phyloP scores from a whole-genome alignment of 2,797 vertebrate species.

The Cyprinella venusta region DNA sequence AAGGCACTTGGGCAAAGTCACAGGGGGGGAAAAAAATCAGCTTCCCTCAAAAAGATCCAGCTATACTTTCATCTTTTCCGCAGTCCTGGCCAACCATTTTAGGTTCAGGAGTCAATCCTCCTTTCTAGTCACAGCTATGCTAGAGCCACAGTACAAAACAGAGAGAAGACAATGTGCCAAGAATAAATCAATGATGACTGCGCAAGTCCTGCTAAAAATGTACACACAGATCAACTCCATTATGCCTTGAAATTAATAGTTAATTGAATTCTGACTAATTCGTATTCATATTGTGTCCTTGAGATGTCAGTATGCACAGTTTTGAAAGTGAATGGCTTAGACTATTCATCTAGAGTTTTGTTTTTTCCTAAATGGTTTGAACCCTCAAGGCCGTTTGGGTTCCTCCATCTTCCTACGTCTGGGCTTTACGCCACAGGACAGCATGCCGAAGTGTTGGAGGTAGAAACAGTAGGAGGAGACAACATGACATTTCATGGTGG shows the following conservation, averaged over 20 bases:
- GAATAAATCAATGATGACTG: constrained; percentile 20
- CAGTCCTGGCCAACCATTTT: background rate
- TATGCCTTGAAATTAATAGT: constrained; percentile 8
- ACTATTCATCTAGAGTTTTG: constrained; percentile 5
- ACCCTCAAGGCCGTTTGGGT: constrained; percentile 15
- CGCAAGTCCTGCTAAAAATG: background rate
- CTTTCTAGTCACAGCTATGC: constrained; percentile 2
- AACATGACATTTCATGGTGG: constrained; percentile 52
- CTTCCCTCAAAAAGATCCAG: background rate
- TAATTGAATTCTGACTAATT: constrained; percentile 23
- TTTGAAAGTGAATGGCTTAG: constrained; percentile 2
- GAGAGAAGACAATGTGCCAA: constrained; percentile 20
- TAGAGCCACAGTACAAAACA: constrained; percentile 4
- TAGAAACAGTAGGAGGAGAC: constrained; percentile 20
- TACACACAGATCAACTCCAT: constrained; percentile 6
- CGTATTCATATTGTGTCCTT: constrained; percentile 21
- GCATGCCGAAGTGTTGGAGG: constrained; percentile 14
- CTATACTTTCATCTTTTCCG: background rate
- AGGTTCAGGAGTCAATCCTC: background rate
- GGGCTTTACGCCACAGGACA: constrained; percentile 39
- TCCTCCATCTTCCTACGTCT: constrained; percentile 4
- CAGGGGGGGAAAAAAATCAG: background rate
- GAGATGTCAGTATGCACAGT: background rate
- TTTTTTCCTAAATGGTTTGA: constrained; percentile 29
- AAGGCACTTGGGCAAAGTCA: background rate